Percentiles rank a stretch among this genome's conserved stretches.
phyloP scores from a whole-genome alignment of 2,113 vertebrate species.

The Pipra filicauda region DNA sequence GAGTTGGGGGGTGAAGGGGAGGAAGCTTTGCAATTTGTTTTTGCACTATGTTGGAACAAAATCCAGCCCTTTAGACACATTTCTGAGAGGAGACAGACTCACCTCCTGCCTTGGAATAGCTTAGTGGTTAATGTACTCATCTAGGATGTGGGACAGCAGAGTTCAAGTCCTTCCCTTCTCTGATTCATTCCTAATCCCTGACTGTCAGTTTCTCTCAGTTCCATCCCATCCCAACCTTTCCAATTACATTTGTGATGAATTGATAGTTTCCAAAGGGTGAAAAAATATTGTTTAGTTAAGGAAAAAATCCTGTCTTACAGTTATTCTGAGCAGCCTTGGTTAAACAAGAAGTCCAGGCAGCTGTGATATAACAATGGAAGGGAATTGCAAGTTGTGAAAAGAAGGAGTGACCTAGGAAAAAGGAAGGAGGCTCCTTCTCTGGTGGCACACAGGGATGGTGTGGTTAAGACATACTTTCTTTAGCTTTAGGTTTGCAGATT shows the following conservation, averaged over 20 bases:
- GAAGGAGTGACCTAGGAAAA: background rate
- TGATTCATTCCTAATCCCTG: conserved; percentile 29
- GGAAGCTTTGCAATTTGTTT: background rate
- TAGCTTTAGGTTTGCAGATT: background rate
- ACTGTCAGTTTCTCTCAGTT: background rate
- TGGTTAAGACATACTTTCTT: background rate
- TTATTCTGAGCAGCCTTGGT: background rate
- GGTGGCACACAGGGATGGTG: no score
- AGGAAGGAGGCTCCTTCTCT: background rate
- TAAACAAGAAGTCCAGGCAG: background rate
- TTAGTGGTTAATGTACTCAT: conserved; percentile 22
- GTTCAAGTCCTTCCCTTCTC: conserved; percentile 25
- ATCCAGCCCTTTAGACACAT: background rate
- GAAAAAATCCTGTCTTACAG: background rate
- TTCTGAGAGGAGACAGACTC: conserved; percentile 14
- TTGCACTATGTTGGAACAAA: background rate
- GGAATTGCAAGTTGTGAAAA: background rate
- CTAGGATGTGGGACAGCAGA: conserved; percentile 2
- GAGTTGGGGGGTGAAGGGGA: background rate
- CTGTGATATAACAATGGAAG: background rate
- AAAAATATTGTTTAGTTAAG: background rate
- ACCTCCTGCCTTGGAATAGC: conserved; percentile 18
- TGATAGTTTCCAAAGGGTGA: conserved; percentile 3
- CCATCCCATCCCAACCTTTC: background rate
- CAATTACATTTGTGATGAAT: background rate